Percentiles rank a stretch among this genome's conserved stretches.
These are phyloP conservation scores for Ooceraea biroi DNA, from an alignment of 1,140 invertebrate species.

Conservation along the genomic window DNA sequence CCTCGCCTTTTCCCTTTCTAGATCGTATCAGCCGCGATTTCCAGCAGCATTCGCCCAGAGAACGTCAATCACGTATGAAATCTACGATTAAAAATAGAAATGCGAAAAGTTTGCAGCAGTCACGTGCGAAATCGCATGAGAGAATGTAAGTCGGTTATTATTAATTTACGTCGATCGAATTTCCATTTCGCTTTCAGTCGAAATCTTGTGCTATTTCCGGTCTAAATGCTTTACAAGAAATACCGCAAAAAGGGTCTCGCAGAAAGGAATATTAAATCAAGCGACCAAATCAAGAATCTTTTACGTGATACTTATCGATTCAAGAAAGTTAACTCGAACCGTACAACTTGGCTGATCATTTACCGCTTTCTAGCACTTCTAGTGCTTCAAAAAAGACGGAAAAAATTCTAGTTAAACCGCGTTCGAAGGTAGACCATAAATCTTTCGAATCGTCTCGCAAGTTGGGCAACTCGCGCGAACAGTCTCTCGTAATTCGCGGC, in stretches of 20 bases:
- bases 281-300: background rate
- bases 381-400: conserved; percentile 3
- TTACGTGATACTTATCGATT: background rate
- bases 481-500: background rate
- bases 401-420: background rate
- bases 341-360: background rate
- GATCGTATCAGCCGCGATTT: conserved; percentile 16
- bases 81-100: conserved; percentile 42
- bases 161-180: background rate
- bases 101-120: background rate
- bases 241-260: no score
- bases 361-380: background rate
- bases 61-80: conserved; percentile 25
- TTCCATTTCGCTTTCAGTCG: background rate
- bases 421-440: conserved; percentile 13
- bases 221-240: background rate
- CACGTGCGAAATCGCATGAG: background rate
- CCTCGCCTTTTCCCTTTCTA: conserved; percentile 36
- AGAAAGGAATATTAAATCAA: background rate
- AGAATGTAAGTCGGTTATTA: background rate
- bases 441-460: conserved; percentile 33
- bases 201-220: background rate
- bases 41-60: background rate
- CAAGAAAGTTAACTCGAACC: no score
- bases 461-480: conserved; percentile 21